Conservation (phyloP, 2,888 invertebrate species). For the Thymelicus sylvestris region DNA sequence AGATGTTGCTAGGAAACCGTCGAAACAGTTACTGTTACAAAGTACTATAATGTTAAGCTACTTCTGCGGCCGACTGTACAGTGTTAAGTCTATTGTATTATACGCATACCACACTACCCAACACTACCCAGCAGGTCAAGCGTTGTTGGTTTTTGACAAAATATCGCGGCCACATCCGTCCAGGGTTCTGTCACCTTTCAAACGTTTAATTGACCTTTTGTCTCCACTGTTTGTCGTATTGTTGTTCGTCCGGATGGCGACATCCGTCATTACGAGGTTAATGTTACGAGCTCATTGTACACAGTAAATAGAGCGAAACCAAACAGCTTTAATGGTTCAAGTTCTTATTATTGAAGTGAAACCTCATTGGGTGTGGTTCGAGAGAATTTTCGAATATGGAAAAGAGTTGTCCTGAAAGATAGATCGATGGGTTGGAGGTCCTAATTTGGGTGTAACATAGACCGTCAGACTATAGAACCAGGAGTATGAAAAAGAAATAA, state of each 20-base stretch:
- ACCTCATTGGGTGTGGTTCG: neutral
- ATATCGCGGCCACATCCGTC: neutral
- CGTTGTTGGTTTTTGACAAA: neutral
- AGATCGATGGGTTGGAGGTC: too few relatives aligned
- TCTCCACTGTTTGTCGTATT: slow-evolving; percentile 2
- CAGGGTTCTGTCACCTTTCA: slow-evolving; percentile 12
- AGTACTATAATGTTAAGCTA: too few relatives aligned
- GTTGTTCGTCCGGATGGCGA: slow-evolving; percentile 60
- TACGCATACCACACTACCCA: too few relatives aligned
- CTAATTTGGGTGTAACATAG: too few relatives aligned
- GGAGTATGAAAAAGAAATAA: too few relatives aligned
- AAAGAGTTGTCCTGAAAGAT: too few relatives aligned
- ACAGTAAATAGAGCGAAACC: slow-evolving; percentile 64
- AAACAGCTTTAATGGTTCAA: slow-evolving; percentile 16
- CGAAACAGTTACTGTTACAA: too few relatives aligned
- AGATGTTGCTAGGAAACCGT: too few relatives aligned
- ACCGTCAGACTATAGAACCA: too few relatives aligned
- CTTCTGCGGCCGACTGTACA: too few relatives aligned
- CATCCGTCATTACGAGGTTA: slow-evolving; percentile 64
- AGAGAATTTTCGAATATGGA: too few relatives aligned
- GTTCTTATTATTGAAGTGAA: neutral
- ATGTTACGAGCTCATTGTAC: slow-evolving; percentile 55
- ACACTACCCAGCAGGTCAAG: neutral
- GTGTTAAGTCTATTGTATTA: too few relatives aligned
- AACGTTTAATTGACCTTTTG: slow-evolving; percentile 16